These are phyloP conservation scores for Thripadectes ignobilis DNA, from an alignment of 2,797 vertebrate species.

Conservation along the genomic window DNA sequence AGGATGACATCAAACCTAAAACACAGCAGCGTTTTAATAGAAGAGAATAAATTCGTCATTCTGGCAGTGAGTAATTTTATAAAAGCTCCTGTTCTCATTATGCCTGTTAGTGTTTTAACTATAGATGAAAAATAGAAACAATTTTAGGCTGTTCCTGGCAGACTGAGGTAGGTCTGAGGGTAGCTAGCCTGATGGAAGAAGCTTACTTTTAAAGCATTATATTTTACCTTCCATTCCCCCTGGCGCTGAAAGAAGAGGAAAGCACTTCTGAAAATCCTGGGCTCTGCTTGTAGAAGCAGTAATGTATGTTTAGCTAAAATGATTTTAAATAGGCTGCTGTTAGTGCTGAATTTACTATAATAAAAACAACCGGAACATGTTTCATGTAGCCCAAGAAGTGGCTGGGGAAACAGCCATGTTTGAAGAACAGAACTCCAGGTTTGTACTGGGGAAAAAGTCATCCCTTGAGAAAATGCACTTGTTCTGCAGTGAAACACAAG, in stretches of 20 bases:
- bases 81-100: conserved; percentile 42
- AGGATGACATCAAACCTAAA: not conserved
- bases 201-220: conserved; percentile 27
- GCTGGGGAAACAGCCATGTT: not conserved
- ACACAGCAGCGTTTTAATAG: not conserved
- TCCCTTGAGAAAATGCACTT: not conserved
- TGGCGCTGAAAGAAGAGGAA: not conserved
- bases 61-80: conserved; percentile 29
- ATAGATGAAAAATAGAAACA: conserved; percentile 37
- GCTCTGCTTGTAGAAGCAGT: not conserved
- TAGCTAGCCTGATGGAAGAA: conserved; percentile 34
- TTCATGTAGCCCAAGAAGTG: not conserved
- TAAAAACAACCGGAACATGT: not conserved
- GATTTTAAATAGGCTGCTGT: not conserved
- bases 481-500: not conserved
- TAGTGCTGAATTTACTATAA: not conserved
- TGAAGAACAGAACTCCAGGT: not conserved
- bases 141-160: conserved; percentile 24
- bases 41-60: conserved; percentile 41
- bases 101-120: conserved; percentile 47
- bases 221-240: conserved; percentile 21
- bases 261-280: not conserved
- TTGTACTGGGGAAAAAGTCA: not conserved
- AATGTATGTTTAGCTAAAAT: conserved; percentile 4
- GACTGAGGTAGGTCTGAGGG: conserved; percentile 5